Evolutionary conservation across 64 coral and sea anemone genomes (phyloP).

Genomic region (Acropora tenuis): DNA sequence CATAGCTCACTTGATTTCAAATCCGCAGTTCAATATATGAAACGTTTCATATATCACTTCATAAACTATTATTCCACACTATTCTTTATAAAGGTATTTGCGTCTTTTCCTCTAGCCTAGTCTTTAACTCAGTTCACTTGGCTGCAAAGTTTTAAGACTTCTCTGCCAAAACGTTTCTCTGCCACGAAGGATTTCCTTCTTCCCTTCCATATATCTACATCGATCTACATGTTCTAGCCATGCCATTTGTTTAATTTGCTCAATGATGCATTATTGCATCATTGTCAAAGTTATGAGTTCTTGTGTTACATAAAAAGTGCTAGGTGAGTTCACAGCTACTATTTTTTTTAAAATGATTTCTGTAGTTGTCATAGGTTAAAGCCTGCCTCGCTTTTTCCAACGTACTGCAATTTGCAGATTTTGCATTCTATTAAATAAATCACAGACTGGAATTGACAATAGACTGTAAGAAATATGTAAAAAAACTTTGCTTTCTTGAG

Average conservation of each 20-base stretch:
- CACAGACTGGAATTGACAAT: slow-evolving; percentile 25
- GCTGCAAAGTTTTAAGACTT: slow-evolving; percentile 22
- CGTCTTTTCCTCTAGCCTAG: neutral
- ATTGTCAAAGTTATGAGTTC: slow-evolving; percentile 31
- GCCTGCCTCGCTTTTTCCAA: slow-evolving; percentile 16
- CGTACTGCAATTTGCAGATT: neutral
- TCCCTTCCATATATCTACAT: neutral
- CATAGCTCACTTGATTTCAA: too few species aligned
- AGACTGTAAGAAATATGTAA: slow-evolving; percentile 4
- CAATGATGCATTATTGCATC: neutral
- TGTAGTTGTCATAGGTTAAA: slow-evolving; percentile 35
- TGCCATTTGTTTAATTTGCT: slow-evolving; percentile 11
- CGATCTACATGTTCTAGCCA: too few species aligned
- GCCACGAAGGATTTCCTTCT: slow-evolving; percentile 15
- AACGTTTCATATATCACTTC: too few species aligned
- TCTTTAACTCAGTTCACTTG: neutral
- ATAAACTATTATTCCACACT: neutral
- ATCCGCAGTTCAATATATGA: too few species aligned
- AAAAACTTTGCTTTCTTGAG: neutral
- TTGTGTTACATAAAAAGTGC: slow-evolving; percentile 14
- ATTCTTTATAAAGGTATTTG: neutral
- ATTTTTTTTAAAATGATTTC: slow-evolving; percentile 8
- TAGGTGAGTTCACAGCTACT: slow-evolving; percentile 30
- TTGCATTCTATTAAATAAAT: slow-evolving; percentile 32
- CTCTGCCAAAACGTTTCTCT: slow-evolving; percentile 31